phyloP scores from a whole-genome alignment of 1,140 invertebrate species.

The Sitobion miscanthi region DNA sequence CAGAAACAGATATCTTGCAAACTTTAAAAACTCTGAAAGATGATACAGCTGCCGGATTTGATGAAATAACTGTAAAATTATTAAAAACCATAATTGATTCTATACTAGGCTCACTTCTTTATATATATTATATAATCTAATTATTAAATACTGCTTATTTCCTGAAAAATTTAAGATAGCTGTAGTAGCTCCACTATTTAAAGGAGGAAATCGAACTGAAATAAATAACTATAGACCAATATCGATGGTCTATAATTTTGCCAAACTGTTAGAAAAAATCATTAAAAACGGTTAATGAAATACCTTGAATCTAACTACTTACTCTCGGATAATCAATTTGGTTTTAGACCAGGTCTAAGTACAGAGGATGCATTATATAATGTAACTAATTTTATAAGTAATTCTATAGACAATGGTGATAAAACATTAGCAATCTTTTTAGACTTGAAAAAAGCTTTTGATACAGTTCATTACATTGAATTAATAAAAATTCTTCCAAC shows the following conservation, averaged over 20 bases:
- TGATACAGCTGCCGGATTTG: not conserved
- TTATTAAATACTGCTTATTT: not conserved
- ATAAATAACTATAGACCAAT: too few relatives aligned
- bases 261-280: not conserved
- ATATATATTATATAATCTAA: not conserved
- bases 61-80: conserved; percentile 18
- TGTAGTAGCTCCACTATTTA: not conserved
- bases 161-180: conserved; percentile 13
- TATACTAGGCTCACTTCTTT: not conserved
- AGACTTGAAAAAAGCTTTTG: conserved; percentile 18
- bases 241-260: not conserved
- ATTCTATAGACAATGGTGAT: not conserved
- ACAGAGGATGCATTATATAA: not conserved
- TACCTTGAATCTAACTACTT: too few relatives aligned
- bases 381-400: conserved; percentile 9
- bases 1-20: not conserved
- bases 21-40: not conserved
- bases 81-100: conserved; percentile 11
- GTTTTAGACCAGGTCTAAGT: not conserved
- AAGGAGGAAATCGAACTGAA: not conserved
- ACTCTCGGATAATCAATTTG: too few relatives aligned
- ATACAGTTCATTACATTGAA: not conserved
- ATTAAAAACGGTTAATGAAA: too few relatives aligned
- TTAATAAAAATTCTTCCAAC: conserved; percentile 4
- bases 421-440: conserved; percentile 1